phyloP scores from a whole-genome alignment of 2,888 invertebrate species.

The Atherix ibis region DNA sequence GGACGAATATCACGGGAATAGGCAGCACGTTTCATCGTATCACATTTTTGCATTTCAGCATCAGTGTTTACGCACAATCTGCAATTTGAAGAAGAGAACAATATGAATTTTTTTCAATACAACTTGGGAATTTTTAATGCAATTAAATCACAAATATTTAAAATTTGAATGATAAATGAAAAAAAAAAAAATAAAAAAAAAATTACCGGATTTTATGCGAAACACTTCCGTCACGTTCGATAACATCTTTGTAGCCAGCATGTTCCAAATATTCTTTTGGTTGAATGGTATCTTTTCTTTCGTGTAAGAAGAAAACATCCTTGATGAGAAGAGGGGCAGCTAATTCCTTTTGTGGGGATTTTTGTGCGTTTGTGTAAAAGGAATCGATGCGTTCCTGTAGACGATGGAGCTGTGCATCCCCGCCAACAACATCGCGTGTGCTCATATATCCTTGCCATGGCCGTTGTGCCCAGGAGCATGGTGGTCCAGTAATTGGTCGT shows the following conservation, averaged over 20 bases:
- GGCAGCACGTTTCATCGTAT: constrained; percentile 50
- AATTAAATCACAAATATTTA: too few relatives aligned
- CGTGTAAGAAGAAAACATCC: constrained; percentile 35
- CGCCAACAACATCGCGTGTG: constrained; percentile 38
- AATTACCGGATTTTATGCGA: too few relatives aligned
- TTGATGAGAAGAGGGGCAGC: constrained; percentile 42
- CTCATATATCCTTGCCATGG: constrained; percentile 71
- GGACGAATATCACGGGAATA: constrained; percentile 68
- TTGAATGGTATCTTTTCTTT: constrained; percentile 34
- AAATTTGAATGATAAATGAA: too few relatives aligned
- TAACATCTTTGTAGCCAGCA: constrained; percentile 52
- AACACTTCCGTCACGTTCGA: constrained; percentile 56
- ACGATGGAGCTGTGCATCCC: constrained; percentile 20
- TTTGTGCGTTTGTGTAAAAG: constrained; percentile 27
- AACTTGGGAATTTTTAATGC: too few relatives aligned
- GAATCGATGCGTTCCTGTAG: constrained; percentile 27
- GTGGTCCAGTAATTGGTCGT: constrained; percentile 44
- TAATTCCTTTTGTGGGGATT: constrained; percentile 23
- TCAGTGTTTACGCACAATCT: constrained; percentile 51
- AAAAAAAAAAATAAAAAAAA: too few relatives aligned
- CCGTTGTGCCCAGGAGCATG: constrained; percentile 69
- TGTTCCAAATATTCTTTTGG: constrained; percentile 45
- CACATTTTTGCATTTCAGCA: constrained; percentile 58
- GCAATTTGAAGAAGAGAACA: too few relatives aligned
- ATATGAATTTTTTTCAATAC: too few relatives aligned